Evolutionary conservation across 2,113 vertebrate genomes (phyloP).

Genomic region (Sinosuthora webbiana): DNA sequence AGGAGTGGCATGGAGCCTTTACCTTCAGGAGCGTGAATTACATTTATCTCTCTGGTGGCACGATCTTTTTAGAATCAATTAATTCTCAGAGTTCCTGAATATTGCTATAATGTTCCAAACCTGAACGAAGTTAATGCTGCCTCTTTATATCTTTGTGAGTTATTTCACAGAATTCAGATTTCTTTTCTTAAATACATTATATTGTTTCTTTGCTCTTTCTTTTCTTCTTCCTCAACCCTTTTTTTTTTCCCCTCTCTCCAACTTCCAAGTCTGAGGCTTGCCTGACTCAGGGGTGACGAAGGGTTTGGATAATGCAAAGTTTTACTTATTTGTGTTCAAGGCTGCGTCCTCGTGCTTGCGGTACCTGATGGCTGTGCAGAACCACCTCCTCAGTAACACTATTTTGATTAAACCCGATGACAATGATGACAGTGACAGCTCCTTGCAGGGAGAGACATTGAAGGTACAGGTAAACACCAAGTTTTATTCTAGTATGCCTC

Average conservation of each 20-base stretch:
- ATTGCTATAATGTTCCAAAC: not conserved
- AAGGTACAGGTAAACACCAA: slow-evolving; percentile 99
- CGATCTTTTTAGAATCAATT: not conserved
- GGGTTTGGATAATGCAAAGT: slow-evolving; percentile 57
- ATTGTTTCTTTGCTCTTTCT: not conserved
- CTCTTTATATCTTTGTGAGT: not conserved
- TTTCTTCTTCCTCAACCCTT: not conserved
- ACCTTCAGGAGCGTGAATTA: not conserved
- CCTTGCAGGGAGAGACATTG: slow-evolving; percentile 99
- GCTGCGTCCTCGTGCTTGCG: slow-evolving; percentile 94
- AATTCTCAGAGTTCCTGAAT: not conserved
- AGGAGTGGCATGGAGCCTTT: not conserved
- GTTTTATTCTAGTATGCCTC: slow-evolving; percentile 84
- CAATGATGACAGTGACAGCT: slow-evolving; percentile 97
- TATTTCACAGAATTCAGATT: not conserved
- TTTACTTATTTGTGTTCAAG: slow-evolving; percentile 79
- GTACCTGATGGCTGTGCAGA: slow-evolving; percentile 99
- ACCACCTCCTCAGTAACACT: slow-evolving; percentile 98
- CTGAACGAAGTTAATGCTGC: not conserved
- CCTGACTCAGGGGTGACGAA: not conserved
- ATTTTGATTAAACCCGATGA: slow-evolving; percentile 96
- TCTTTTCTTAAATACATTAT: not conserved
- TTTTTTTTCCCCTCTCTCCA: not conserved
- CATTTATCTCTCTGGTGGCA: not conserved
- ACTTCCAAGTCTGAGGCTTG: slow-evolving; percentile 32